These are phyloP conservation scores for Zygaena filipendulae DNA, from an alignment of 2,888 invertebrate genomes.

Conservation along the genomic window DNA sequence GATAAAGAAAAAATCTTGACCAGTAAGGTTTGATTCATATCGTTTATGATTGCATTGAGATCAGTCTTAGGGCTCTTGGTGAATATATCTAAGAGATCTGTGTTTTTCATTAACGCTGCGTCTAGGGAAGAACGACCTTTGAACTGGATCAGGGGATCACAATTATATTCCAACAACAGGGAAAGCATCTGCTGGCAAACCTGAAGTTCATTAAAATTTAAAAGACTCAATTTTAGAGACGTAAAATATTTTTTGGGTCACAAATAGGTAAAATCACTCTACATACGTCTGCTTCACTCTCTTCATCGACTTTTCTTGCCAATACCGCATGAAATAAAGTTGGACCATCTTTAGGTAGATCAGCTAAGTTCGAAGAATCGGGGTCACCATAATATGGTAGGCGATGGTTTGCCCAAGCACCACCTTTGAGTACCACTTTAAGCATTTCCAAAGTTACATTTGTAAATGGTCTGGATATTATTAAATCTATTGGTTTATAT, in stretches of 20 bases:
- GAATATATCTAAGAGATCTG: conserved; percentile 33
- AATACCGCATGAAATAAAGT: conserved; percentile 41
- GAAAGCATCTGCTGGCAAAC: conserved; percentile 28
- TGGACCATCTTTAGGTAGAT: conserved; percentile 27
- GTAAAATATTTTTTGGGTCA: too few relatives aligned
- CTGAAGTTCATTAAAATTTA: too few relatives aligned
- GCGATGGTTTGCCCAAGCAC: conserved; percentile 30
- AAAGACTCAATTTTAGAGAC: too few relatives aligned
- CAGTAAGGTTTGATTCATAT: conserved; percentile 35
- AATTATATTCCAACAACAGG: conserved; percentile 37
- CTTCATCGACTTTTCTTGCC: conserved; percentile 26
- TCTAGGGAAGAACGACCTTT: conserved; percentile 39
- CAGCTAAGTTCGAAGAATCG: conserved; percentile 1
- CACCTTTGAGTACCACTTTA: conserved; percentile 31
- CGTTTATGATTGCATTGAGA: conserved; percentile 40
- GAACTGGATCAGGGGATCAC: conserved; percentile 29
- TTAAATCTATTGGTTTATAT: conserved; percentile 39
- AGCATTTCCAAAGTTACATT: conserved; percentile 31
- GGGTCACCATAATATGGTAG: conserved; percentile 16
- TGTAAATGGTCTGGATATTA: conserved; percentile 32
- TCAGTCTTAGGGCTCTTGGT: conserved; percentile 32
- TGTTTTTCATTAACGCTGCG: conserved; percentile 27
- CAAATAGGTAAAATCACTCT: too few relatives aligned
- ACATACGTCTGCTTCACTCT: conserved; percentile 32
- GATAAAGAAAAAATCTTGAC: conserved; percentile 38